These are phyloP conservation scores for Gastrophryne carolinensis DNA, from an alignment of 2,797 vertebrate species.

Conservation along the genomic window DNA sequence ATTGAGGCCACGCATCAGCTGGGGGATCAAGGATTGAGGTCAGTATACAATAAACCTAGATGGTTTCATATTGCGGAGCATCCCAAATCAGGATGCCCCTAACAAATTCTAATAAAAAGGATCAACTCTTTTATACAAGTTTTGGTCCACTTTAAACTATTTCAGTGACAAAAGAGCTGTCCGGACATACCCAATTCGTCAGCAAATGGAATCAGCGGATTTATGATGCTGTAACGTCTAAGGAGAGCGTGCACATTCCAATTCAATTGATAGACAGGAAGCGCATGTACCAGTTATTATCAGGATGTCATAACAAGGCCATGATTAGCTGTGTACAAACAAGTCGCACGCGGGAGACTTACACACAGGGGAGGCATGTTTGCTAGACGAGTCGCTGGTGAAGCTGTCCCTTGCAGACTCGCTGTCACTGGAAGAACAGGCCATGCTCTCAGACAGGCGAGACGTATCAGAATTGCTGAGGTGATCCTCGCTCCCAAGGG, in stretches of 20 bases:
- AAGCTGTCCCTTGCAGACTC: conserved; percentile 86
- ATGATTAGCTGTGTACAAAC: background rate
- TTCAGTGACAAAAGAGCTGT: background rate
- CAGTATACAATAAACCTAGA: too few species aligned
- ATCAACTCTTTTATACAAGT: too few species aligned
- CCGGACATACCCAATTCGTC: background rate
- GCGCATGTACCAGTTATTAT: background rate
- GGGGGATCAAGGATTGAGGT: too few species aligned
- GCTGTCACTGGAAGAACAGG: conserved; percentile 74
- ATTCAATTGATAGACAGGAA: background rate
- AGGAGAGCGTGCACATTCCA: conserved; percentile 12
- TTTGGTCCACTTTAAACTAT: background rate
- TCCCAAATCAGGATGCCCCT: too few species aligned
- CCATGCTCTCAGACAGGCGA: conserved; percentile 76
- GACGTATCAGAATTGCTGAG: conserved; percentile 82
- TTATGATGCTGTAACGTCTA: background rate
- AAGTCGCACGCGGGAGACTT: conserved; percentile 58
- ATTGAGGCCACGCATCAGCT: too few species aligned
- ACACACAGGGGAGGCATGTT: conserved; percentile 86
- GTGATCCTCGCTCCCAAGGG: conserved; percentile 76
- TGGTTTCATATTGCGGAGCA: too few species aligned
- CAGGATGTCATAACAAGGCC: background rate
- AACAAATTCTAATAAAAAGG: too few species aligned
- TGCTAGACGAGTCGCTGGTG: conserved; percentile 87
- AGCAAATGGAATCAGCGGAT: background rate